Evolutionary conservation across 2,797 vertebrate species (phyloP).

Genomic region (Phaenicophaeus curvirostris): DNA sequence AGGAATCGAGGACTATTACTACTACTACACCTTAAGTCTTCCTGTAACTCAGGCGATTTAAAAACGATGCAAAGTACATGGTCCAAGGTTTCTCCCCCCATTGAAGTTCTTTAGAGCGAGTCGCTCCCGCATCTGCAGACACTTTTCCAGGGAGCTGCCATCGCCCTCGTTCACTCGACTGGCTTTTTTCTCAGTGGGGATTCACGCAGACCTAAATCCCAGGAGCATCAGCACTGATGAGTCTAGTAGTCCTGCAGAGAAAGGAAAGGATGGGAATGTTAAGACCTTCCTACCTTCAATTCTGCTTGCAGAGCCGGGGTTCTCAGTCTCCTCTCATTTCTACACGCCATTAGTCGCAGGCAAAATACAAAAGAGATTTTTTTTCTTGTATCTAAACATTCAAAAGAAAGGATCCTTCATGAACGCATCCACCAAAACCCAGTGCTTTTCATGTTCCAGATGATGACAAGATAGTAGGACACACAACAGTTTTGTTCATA

Average conservation of each 20-base stretch:
- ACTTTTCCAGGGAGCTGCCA: constrained; percentile 54
- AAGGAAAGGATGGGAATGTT: not conserved
- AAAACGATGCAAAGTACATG: constrained; percentile 46
- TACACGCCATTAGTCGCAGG: not conserved
- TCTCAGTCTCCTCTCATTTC: not conserved
- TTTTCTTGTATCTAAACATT: not conserved
- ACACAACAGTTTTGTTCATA: not conserved
- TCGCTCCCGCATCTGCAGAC: constrained; percentile 58
- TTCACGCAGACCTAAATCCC: constrained; percentile 51
- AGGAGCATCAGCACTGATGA: constrained; percentile 62
- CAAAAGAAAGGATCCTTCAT: not conserved
- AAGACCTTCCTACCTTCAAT: not conserved
- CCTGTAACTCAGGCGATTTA: constrained; percentile 46
- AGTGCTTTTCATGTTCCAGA: not conserved
- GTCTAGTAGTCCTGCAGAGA: constrained; percentile 79
- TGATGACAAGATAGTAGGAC: not conserved
- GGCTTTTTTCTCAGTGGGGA: constrained; percentile 57
- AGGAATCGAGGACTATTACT: constrained; percentile 24
- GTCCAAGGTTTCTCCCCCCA: constrained; percentile 41
- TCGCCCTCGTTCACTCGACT: constrained; percentile 36
- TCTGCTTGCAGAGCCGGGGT: not conserved
- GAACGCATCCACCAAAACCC: not conserved
- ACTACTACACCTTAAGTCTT: constrained; percentile 21
- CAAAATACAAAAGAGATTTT: not conserved
- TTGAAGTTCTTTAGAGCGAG: constrained; percentile 35